These are phyloP conservation scores for Aselliscus stoliczkanus DNA, from an alignment of 2,797 vertebrate species.

Conservation along the genomic window DNA sequence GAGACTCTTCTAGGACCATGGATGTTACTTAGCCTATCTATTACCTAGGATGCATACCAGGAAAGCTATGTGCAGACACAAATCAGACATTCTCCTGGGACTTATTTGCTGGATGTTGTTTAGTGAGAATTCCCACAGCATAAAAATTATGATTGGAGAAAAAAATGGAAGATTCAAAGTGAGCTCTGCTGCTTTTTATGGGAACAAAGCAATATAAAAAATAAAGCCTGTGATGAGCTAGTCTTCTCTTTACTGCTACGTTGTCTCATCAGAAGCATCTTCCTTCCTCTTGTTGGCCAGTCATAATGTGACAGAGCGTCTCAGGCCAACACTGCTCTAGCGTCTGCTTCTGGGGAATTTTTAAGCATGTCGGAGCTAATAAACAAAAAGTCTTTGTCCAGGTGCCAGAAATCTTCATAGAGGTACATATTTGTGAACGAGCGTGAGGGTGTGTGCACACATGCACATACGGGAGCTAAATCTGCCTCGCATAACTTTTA, in stretches of 20 bases:
- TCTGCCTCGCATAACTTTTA: not conserved
- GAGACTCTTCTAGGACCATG: constrained; percentile 8
- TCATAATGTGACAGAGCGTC: not conserved
- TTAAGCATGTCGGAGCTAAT: not conserved
- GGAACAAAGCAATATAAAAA: constrained; percentile 58
- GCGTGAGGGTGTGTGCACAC: not conserved
- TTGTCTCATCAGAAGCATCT: constrained; percentile 38
- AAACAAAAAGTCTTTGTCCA: constrained; percentile 14
- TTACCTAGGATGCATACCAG: constrained; percentile 42
- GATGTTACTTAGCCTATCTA: constrained; percentile 37
- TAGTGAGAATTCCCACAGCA: constrained; percentile 36
- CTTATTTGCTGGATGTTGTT: constrained; percentile 35
- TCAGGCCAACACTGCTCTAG: not conserved
- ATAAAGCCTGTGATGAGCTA: not conserved
- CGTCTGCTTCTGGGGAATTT: not conserved
- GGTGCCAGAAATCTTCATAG: constrained; percentile 13
- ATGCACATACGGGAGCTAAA: no score
- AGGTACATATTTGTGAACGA: not conserved
- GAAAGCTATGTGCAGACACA: constrained; percentile 52
- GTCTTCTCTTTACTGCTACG: constrained; percentile 22
- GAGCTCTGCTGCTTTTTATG: constrained; percentile 6
- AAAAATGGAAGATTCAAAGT: constrained; percentile 6
- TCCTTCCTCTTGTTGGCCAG: not conserved
- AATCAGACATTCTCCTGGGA: constrained; percentile 28
- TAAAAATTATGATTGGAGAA: constrained; percentile 40